Evolutionary conservation across 2,797 vertebrate species (phyloP).

Genomic region (Loris lydekkerianus): DNA sequence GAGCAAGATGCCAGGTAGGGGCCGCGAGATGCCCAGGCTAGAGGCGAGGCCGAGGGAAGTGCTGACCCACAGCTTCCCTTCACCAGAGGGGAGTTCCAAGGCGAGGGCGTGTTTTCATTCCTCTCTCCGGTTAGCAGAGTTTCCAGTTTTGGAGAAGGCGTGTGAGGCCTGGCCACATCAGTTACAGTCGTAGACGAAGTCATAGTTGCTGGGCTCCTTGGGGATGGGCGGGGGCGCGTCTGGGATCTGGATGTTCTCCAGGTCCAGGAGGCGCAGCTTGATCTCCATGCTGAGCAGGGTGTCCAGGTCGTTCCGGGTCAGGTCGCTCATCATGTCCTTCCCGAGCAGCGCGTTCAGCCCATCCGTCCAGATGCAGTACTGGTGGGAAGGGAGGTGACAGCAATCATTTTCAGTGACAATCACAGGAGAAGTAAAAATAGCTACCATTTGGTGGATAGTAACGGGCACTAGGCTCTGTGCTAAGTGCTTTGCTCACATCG

Average conservation of each 20-base stretch:
- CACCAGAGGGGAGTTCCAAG: constrained; percentile 78
- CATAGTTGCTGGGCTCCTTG: constrained; percentile 99
- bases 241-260: constrained; percentile 99
- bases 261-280: constrained; percentile 98
- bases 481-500: not conserved
- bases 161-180: constrained; percentile 90
- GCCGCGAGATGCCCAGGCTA: constrained; percentile 66
- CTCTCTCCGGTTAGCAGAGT: constrained; percentile 87
- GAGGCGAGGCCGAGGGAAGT: constrained; percentile 68
- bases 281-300: constrained; percentile 99
- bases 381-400: constrained; percentile 60
- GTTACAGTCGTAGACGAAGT: constrained; percentile 99
- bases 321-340: constrained; percentile 99
- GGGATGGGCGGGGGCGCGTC: constrained; percentile 98
- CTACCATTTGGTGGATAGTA: not conserved
- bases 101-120: constrained; percentile 68
- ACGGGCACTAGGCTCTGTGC: not conserved
- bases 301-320: constrained; percentile 97
- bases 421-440: accelerated
- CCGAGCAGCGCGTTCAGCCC: constrained; percentile 98
- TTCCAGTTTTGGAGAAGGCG: constrained; percentile 92
- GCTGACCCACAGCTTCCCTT: constrained; percentile 61
- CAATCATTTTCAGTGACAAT: not conserved
- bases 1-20: constrained; percentile 71
- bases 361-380: constrained; percentile 99